A percentile compares a stretch with the other conserved stretches of the same genome.
phyloP scores from a whole-genome alignment of 2,888 invertebrate species.

The Dolichomitus sp. region DNA sequence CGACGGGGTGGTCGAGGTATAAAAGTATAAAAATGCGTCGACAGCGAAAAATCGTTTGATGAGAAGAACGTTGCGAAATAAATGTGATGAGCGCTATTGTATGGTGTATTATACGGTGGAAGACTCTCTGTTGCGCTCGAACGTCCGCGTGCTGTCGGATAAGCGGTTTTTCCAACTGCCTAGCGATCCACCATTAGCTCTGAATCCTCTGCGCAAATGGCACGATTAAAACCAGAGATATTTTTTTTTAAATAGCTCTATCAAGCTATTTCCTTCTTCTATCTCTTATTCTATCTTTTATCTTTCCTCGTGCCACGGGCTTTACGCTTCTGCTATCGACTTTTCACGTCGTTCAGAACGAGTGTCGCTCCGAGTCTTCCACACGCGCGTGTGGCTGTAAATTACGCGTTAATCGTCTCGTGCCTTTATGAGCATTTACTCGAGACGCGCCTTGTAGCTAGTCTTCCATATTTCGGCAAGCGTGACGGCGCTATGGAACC shows the following conservation, averaged over 20 bases:
- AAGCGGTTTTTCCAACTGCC: background rate
- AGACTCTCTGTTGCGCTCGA: slow-evolving; percentile 51
- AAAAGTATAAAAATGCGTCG: slow-evolving; percentile 77
- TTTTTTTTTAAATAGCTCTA: too few relatives aligned
- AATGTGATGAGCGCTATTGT: slow-evolving; percentile 50
- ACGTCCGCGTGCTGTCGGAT: slow-evolving; percentile 22
- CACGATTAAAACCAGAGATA: background rate
- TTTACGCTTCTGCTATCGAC: background rate
- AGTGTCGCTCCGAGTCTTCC: slow-evolving; percentile 53
- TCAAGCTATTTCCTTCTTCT: slow-evolving; percentile 29
- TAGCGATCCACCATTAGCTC: background rate
- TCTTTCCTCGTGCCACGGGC: background rate
- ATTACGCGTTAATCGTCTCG: slow-evolving; percentile 22
- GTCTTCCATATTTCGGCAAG: slow-evolving; percentile 99
- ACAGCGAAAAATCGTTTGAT: slow-evolving; percentile 77
- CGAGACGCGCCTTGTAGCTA: slow-evolving; percentile 96
- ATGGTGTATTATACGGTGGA: slow-evolving; percentile 51
- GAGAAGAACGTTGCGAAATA: slow-evolving; percentile 74
- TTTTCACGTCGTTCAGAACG: slow-evolving; percentile 19
- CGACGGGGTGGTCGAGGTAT: slow-evolving; percentile 73
- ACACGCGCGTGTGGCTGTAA: slow-evolving; percentile 27
- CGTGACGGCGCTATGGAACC: slow-evolving; percentile 98
- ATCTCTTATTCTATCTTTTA: slow-evolving; percentile 39
- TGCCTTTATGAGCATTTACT: slow-evolving; percentile 87
- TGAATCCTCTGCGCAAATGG: background rate